Evolutionary conservation across 2,113 vertebrate genomes (phyloP), one percentile per base, ranked within the genome.

Genomic region (Clinocottus analis): DNA sequence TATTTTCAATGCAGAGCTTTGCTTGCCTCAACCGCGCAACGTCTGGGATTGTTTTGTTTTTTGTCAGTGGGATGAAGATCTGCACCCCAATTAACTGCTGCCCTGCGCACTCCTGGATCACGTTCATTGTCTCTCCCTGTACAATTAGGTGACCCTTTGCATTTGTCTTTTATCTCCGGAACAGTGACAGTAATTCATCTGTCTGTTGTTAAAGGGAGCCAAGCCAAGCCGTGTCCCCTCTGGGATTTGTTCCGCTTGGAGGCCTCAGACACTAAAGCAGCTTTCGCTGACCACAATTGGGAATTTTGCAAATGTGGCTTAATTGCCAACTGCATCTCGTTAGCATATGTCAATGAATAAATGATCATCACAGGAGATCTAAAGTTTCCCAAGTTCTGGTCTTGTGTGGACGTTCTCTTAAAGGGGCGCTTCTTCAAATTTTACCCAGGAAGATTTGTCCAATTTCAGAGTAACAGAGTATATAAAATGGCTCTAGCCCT

Each of bases 201-300:
- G 31, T 12, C 21, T 60, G n/a, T 45, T 62, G 55, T 72, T 62
- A 72, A 62, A 72, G n/a, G 29, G 17, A 63, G 47, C 5, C n/a
- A 43, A 63, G 47, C 5, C n/a, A 43, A 31, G 94, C 86, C 0
- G 82, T 94, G 55, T 89, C 91, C 65, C 77, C 43, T 0, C 65
- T 17, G 59, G 45, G 41, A 33, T 53, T 69, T 77, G 39, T 72
- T 19, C 90, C 94, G 2, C 72, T 53, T 77, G 80, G 88, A 1
- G 83, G 77, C 65, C 55, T 27, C 35, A 27, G 49, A 4, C 5
- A 35, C 21, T 2, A 23, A 12, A 10, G 12, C 9, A 16, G 29
- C 41, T 14, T 31, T 21, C 16, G 33, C 39, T 51, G 7, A 41
- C 21, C 39, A 75, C n/a, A 27, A 21, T 7, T 51, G 13, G 9